Evolutionary conservation across 2,797 vertebrate species (phyloP).

Genomic region (Perodicticus potto): DNA sequence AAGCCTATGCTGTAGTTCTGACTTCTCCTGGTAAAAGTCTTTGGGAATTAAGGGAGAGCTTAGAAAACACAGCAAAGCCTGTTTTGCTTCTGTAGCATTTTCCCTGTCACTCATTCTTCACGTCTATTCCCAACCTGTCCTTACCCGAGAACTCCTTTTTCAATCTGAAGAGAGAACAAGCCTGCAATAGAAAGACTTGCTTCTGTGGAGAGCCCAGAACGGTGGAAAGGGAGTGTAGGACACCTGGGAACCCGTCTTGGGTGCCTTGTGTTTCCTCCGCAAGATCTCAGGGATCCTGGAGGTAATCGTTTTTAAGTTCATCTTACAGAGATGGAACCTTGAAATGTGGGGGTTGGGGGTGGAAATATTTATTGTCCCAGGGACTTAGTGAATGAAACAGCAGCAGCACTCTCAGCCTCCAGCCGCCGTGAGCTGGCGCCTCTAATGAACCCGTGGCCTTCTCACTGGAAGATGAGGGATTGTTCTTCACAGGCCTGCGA

Average conservation of each 20-base stretch:
- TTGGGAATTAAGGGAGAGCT: neutral
- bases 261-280: neutral
- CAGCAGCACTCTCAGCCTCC: neutral
- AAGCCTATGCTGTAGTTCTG: neutral
- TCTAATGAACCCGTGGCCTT: neutral
- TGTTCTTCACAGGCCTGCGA: neutral
- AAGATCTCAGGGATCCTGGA: neutral
- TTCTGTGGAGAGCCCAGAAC: neutral
- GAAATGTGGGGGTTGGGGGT: neutral
- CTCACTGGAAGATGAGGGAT: neutral
- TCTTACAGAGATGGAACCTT: neutral
- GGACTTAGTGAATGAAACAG: neutral
- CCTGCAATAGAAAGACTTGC: neutral
- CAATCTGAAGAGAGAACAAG: neutral
- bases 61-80: neutral
- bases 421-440: neutral
- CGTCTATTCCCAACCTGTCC: neutral
- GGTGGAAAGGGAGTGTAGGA: neutral
- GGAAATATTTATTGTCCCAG: neutral
- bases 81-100: neutral
- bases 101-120: neutral
- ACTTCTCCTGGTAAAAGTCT: neutral
- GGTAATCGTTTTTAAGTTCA: neutral
- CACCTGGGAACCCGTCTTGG: neutral
- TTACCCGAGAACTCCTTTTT: neutral